A percentile compares a stretch with the other conserved stretches of the same genome.
Evolutionary conservation across 2,888 invertebrate genomes (phyloP).

Genomic region (Idaea biselata): DNA sequence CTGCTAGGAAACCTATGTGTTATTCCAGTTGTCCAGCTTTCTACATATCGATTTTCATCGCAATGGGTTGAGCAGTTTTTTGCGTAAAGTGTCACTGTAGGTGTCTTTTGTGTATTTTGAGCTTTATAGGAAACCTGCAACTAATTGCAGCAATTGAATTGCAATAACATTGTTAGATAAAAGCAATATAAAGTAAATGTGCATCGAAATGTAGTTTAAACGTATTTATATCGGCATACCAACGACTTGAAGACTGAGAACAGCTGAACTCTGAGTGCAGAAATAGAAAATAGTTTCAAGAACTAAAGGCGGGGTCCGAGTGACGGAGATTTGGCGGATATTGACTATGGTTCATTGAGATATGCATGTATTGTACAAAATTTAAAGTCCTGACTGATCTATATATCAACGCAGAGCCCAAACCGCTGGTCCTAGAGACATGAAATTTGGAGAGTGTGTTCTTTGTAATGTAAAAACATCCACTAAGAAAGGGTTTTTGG

Average conservation of each 20-base stretch:
- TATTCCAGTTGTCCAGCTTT: no score
- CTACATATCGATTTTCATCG: no score
- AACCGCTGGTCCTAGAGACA: no score
- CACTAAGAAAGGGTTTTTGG: no score
- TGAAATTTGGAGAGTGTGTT: no score
- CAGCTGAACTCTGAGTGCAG: slow-evolving; percentile 71
- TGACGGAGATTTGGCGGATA: slow-evolving; percentile 36
- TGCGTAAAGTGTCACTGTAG: no score
- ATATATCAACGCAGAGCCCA: no score
- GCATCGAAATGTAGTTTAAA: slow-evolving; percentile 18
- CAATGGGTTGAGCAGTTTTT: slow-evolving; percentile 5
- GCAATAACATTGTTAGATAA: background rate
- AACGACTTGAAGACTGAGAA: slow-evolving; percentile 64
- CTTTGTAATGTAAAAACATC: no score
- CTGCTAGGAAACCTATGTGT: no score
- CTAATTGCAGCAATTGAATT: background rate
- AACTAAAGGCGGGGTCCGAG: slow-evolving; percentile 51
- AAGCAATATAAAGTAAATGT: slow-evolving; percentile 14
- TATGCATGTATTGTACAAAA: background rate
- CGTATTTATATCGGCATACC: slow-evolving; percentile 60
- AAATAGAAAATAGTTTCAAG: slow-evolving; percentile 80
- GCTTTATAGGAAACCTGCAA: no score
- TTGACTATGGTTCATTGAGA: background rate
- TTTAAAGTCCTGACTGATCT: no score
- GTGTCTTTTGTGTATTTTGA: no score